Conservation (phyloP, 2,113 vertebrate species). For the Epinephelus cyanopodus region DNA sequence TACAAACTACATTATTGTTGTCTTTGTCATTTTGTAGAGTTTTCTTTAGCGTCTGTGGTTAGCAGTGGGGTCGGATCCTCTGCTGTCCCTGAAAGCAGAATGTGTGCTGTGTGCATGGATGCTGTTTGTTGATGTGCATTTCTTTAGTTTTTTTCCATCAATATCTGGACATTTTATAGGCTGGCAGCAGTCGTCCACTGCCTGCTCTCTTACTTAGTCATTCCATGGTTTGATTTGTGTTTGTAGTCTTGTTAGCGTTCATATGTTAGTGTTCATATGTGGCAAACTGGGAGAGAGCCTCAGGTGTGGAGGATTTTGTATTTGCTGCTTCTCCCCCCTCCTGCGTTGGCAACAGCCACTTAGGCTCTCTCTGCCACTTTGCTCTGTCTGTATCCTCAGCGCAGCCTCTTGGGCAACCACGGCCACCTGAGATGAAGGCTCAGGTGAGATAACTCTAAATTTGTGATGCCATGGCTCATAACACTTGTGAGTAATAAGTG, state of each 20-base stretch:
- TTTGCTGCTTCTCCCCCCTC: conserved; percentile 2
- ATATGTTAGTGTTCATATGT: no score
- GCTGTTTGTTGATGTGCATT: conserved; percentile 16
- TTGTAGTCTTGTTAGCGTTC: conserved; percentile 45
- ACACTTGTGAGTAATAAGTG: conserved; percentile 34
- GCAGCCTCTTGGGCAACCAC: conserved; percentile 34
- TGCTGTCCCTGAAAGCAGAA: conserved; percentile 28
- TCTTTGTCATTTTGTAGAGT: conserved; percentile 56
- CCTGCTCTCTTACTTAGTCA: conserved; percentile 60
- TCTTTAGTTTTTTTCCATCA: conserved; percentile 24
- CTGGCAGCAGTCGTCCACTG: conserved; percentile 37
- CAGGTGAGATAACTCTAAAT: conserved; percentile 45
- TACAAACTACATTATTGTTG: conserved; percentile 50
- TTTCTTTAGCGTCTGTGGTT: conserved; percentile 42
- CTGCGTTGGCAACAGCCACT: conserved; percentile 7
- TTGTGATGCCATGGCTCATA: conserved; percentile 29
- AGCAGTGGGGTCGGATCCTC: conserved; percentile 22
- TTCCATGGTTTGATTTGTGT: conserved; percentile 76
- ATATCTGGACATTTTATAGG: conserved; percentile 54
- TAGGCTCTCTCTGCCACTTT: conserved; percentile 43
- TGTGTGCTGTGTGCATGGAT: conserved; percentile 49
- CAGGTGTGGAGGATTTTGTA: conserved; percentile 32
- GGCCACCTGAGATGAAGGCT: conserved; percentile 64
- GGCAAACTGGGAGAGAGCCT: conserved; percentile 45
- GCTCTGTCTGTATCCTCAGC: conserved; percentile 27